Base-by-base conservation (phyloP, 2,888 invertebrate genomes). In the Invenusta paracnida region DNA sequence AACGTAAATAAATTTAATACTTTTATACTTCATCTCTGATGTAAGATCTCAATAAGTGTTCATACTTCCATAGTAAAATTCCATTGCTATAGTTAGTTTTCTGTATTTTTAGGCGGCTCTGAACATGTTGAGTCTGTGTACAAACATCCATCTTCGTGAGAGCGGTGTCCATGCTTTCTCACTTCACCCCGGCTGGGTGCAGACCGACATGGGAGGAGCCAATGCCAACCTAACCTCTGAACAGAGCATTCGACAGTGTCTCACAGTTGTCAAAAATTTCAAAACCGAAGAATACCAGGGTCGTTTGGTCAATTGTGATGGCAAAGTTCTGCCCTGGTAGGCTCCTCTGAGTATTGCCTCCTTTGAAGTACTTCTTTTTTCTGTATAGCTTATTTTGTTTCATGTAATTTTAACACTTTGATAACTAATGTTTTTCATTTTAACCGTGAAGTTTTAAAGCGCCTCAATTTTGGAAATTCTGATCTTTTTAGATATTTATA, bases 171-270 rank as follows among this genome's bases (percentile, higher is more conserved):
- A 96, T 25, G 95, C 94, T 0, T 93, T 94, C 0, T 93, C 90
- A 93, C 85, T 97, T 87, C 96, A 96, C 92, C 96, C 96, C 0
- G 96, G 96, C 0, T 96, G 96, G 96, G 96, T 96, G 2, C 94
- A 94, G 90, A 97, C 96, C 0, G 94, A 94, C 88, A 94, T 96
- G 95, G 96, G 96, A 0, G 96, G 96, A 0, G 91, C 93, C 67
- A 94, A 94, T 88, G 96, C 96, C 0, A 94, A 94, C 0, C 91
- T 96, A 31, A 94, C 94, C 84, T 92, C 95, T 0, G 93, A 94
- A 29, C 93, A 93, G 0, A 94, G 95, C 90, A 93, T 94, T 1
- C 5, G 27, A 5, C 73, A 73, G 23, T 73, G 73, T 73, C 73
- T 73, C 11, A 23, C 73, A 5, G 73, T 73, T 25, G 73, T 73